A percentile compares a stretch with the other conserved stretches of the same genome.
phyloP scores from a whole-genome alignment of 2,888 invertebrate species.

The Noctua janthe region DNA sequence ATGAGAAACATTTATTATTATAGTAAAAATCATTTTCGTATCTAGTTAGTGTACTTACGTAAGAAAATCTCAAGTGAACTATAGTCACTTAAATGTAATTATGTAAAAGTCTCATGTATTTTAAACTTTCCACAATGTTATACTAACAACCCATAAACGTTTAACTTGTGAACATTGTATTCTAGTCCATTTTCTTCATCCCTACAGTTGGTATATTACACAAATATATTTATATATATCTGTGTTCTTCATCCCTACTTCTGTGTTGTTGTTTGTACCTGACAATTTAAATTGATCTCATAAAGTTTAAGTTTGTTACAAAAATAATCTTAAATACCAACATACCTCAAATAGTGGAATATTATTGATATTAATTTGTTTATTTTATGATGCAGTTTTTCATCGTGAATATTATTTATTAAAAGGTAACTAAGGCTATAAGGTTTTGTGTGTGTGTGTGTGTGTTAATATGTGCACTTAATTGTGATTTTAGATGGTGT shows the following conservation, averaged over 20 bases:
- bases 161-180: not conserved
- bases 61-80: not conserved
- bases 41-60: not conserved
- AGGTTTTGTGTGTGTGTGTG: too few species aligned
- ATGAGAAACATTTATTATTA: not conserved
- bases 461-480: not conserved
- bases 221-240: not conserved
- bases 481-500: not conserved
- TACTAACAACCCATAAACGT: too few species aligned
- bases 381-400: too few species aligned
- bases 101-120: too few species aligned
- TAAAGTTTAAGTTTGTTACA: not conserved
- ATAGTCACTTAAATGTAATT: not conserved
- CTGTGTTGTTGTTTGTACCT: not conserved
- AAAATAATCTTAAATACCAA: too few species aligned
- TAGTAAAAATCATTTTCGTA: not conserved
- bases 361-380: too few species aligned
- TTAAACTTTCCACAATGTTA: too few species aligned
- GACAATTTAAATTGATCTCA: conserved; percentile 10
- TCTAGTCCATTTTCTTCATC: not conserved
- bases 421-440: not conserved
- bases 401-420: too few species aligned
- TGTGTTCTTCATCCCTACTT: not conserved
- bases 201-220: too few species aligned
- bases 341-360: too few species aligned